A percentile compares a stretch with the other conserved stretches of the same genome.
Evolutionary conservation across 2,888 invertebrate species (phyloP).

Genomic region (Amphipyra tragopoginis): DNA sequence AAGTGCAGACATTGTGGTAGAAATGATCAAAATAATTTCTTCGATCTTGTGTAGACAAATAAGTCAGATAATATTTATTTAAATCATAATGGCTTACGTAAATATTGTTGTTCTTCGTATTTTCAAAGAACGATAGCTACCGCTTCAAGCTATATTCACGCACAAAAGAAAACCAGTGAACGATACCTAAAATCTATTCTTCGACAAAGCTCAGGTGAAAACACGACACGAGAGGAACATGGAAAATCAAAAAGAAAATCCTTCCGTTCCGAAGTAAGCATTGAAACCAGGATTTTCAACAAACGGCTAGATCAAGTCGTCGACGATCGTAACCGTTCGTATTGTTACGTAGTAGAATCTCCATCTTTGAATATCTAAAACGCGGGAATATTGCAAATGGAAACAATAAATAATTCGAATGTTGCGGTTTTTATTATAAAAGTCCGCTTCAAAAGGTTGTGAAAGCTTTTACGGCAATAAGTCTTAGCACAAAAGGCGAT

Average conservation of each 20-base stretch:
- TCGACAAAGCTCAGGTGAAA: slow-evolving; percentile 43
- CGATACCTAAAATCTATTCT: slow-evolving; percentile 28
- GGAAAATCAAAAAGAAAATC: slow-evolving; percentile 51
- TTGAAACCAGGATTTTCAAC: slow-evolving; percentile 44
- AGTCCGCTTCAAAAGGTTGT: slow-evolving; percentile 76
- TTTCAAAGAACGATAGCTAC: slow-evolving; percentile 26
- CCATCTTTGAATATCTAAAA: slow-evolving; percentile 68
- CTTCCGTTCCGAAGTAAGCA: slow-evolving; percentile 32
- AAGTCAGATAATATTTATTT: no score
- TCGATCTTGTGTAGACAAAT: no score
- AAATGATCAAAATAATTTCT: no score
- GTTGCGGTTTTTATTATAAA: slow-evolving; percentile 77
- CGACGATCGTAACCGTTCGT: slow-evolving; percentile 44
- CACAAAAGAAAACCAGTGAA: slow-evolving; percentile 43
- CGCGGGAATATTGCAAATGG: slow-evolving; percentile 75
- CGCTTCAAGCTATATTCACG: slow-evolving; percentile 16
- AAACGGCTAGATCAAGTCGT: slow-evolving; percentile 63
- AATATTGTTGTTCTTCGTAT: slow-evolving; percentile 23
- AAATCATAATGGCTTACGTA: slow-evolving; percentile 10
- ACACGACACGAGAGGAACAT: slow-evolving; percentile 31
- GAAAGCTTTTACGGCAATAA: slow-evolving; percentile 83
- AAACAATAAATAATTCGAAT: slow-evolving; percentile 83
- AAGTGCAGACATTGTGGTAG: no score
- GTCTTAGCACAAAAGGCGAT: slow-evolving; percentile 83
- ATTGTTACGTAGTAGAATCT: slow-evolving; percentile 55